These are phyloP conservation scores for Myripristis jacobus DNA, from an alignment of 2,797 vertebrate genomes.

Conservation along the genomic window DNA sequence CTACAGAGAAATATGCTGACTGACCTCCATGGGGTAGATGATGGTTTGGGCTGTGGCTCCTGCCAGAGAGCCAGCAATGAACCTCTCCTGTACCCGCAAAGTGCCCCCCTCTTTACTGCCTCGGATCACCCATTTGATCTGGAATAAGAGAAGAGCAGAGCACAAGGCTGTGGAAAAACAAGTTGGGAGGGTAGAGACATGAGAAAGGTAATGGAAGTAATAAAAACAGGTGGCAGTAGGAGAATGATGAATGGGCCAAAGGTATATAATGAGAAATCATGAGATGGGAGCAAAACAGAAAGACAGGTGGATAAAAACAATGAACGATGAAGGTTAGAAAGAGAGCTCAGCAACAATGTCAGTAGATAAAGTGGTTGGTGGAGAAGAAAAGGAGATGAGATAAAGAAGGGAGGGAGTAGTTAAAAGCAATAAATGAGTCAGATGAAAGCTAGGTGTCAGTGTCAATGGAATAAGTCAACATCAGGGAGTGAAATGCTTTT, in stretches of 20 bases:
- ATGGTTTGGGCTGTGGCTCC: constrained; percentile 94
- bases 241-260: background rate
- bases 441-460: too few species aligned
- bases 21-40: constrained; percentile 97
- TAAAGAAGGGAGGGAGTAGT: too few species aligned
- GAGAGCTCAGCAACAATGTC: too few species aligned
- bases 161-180: background rate
- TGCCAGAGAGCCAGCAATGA: constrained; percentile 94
- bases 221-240: background rate
- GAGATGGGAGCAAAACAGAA: too few species aligned
- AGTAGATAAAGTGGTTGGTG: too few species aligned
- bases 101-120: constrained; percentile 83
- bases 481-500: too few species aligned
- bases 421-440: too few species aligned
- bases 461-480: too few species aligned
- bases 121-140: constrained; percentile 81
- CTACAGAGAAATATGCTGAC: constrained; percentile 28
- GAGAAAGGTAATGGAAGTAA: background rate
- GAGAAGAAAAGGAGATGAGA: too few species aligned
- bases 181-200: background rate
- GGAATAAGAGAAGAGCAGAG: background rate
- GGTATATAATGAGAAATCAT: background rate
- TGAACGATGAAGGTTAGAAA: too few species aligned
- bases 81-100: constrained; percentile 88
- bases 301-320: too few species aligned